Evolutionary conservation across 2,113 vertebrate genomes (phyloP).

Genomic region (human): GRCh38 chr5:163636501-163637000

Average conservation of each 20-base stretch:
- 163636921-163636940: neutral
- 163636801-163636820: neutral
- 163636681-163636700: neutral
- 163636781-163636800: neutral
- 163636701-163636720: neutral
- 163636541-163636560: neutral
- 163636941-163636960: neutral
- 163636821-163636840: neutral
- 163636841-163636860: neutral
- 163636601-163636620: neutral
- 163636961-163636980: neutral
- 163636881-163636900: neutral
- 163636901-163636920: neutral
- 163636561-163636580: neutral
- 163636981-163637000: neutral
- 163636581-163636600: neutral
- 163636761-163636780: neutral
- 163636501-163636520: neutral
- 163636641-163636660: neutral
- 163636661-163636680: neutral
- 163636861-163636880: neutral
- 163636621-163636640: neutral
- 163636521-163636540: neutral
- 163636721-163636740: neutral
- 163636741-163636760: neutral